These are phyloP conservation scores for Hylia prasina DNA, from an alignment of 2,113 vertebrate genomes.

Conservation along the genomic window DNA sequence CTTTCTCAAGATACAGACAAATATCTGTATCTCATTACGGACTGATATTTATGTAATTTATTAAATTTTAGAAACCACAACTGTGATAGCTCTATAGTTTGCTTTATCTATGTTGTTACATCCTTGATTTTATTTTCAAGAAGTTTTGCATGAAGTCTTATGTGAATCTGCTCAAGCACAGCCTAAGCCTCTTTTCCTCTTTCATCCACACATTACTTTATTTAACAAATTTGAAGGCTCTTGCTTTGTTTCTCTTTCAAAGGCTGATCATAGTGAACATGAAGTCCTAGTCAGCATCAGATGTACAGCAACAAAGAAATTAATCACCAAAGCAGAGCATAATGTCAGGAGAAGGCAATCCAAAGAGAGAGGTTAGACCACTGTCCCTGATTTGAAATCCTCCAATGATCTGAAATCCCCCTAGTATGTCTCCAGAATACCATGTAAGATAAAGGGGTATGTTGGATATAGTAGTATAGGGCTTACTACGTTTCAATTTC, in stretches of 20 bases:
- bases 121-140: neutral
- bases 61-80: neutral
- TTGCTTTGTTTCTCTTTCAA: neutral
- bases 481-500: neutral
- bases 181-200: neutral
- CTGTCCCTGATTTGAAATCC: neutral
- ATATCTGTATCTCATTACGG: neutral
- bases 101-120: neutral
- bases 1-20: neutral
- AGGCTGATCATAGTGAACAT: neutral
- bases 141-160: neutral
- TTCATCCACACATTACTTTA: neutral
- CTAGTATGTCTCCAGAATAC: neutral
- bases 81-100: neutral
- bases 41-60: neutral
- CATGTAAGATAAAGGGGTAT: neutral
- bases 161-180: neutral
- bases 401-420: neutral
- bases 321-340: neutral
- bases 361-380: neutral
- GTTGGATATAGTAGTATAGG: neutral
- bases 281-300: neutral
- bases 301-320: neutral
- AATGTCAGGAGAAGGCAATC: neutral
- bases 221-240: neutral